Percentiles rank a stretch among this genome's conserved stretches.
These are phyloP conservation scores for Nasonia longicornis DNA, from an alignment of 1,140 invertebrate genomes.

Conservation along the genomic window DNA sequence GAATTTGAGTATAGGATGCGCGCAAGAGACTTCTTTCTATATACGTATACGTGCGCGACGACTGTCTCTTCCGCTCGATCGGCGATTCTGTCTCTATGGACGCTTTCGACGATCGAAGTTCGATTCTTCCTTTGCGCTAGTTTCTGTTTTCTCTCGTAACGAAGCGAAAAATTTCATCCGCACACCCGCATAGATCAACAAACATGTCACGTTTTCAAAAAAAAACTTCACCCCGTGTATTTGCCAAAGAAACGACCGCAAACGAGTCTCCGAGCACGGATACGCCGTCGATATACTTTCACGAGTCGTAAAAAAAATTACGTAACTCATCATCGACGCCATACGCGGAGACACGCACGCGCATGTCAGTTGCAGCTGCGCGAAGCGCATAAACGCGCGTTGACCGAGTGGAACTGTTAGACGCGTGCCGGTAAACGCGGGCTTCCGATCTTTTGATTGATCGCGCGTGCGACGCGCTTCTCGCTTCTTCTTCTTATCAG, in stretches of 20 bases:
- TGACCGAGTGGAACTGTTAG: conserved; percentile 12
- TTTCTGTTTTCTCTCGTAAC: too few relatives aligned
- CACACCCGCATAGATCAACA: too few relatives aligned
- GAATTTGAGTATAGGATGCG: neutral
- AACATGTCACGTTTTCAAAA: too few relatives aligned
- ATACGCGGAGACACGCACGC: neutral
- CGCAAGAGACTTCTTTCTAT: neutral
- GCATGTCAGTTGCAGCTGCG: neutral
- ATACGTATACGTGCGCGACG: neutral
- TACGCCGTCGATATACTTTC: neutral
- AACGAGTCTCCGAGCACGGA: neutral
- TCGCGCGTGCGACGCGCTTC: neutral
- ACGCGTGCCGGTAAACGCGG: conserved; percentile 34
- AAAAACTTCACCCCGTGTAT: too few relatives aligned
- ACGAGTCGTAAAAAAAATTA: conserved; percentile 6
- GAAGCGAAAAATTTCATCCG: too few relatives aligned
- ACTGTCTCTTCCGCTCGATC: neutral
- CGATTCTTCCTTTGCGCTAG: neutral
- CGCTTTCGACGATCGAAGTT: conserved; percentile 15
- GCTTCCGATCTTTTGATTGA: conserved; percentile 26
- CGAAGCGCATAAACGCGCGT: neutral
- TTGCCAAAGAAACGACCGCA: neutral
- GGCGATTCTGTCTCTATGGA: conserved; percentile 2
- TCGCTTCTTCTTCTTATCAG: neutral
- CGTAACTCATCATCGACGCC: neutral